A percentile compares a stretch with the other conserved stretches of the same genome.
Conservation (phyloP, 2,888 invertebrate genomes). For the Drosophila subsilvestris region DNA sequence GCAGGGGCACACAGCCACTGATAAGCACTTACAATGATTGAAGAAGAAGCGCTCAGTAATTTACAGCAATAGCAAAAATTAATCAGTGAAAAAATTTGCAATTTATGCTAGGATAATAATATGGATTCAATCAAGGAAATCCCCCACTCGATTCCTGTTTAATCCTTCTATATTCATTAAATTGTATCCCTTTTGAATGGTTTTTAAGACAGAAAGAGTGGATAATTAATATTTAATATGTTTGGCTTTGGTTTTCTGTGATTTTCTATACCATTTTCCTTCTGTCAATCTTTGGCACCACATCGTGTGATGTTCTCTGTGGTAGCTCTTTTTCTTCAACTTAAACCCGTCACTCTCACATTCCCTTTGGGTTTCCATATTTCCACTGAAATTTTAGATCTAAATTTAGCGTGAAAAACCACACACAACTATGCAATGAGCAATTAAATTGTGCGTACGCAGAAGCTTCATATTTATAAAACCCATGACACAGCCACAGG, state of each 20-base stretch:
- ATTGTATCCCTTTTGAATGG: no score
- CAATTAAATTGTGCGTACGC: conserved; percentile 69
- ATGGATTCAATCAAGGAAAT: no score
- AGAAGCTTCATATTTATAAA: conserved; percentile 40
- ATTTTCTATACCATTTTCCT: no score
- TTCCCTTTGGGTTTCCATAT: conserved; percentile 2
- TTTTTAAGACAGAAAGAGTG: no score
- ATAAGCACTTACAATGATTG: conserved; percentile 61
- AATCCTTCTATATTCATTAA: no score
- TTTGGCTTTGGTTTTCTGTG: no score
- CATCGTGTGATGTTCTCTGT: no score
- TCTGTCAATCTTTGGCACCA: no score
- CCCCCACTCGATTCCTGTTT: no score
- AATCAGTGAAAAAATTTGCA: conserved; percentile 66
- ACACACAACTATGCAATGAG: conserved; percentile 71
- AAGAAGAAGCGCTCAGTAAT: conserved; percentile 30
- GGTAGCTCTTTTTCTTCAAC: no score
- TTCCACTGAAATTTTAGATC: conserved; percentile 47
- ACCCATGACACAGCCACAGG: conserved; percentile 26
- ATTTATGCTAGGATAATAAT: conserved; percentile 57
- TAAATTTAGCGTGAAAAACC: conserved; percentile 72
- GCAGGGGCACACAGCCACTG: conserved; percentile 22
- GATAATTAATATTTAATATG: no score
- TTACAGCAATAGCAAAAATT: conserved; percentile 25
- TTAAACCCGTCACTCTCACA: no score